phyloP scores from a whole-genome alignment of 2,888 invertebrate genomes.

The Adineta ricciae region DNA sequence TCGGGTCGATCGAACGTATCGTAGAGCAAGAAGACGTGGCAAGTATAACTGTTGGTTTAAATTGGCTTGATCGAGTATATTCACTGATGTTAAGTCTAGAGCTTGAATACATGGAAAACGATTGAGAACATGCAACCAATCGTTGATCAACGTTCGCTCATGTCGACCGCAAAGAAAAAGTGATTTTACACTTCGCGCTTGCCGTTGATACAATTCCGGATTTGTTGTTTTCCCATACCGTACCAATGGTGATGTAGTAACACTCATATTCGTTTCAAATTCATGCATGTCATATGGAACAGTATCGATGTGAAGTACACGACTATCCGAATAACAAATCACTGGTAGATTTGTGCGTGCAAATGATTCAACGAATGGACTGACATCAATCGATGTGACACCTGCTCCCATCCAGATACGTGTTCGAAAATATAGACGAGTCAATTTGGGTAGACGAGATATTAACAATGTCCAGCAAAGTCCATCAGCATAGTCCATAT shows the following conservation, averaged over 20 bases:
- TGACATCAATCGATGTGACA: not conserved
- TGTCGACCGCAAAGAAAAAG: not conserved
- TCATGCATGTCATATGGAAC: not conserved
- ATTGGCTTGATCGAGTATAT: not conserved
- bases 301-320: not conserved
- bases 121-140: not conserved
- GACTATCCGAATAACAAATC: not conserved
- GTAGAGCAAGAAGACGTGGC: not conserved
- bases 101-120: not conserved
- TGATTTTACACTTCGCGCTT: not conserved
- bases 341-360: not conserved
- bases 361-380: not conserved
- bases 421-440: not conserved
- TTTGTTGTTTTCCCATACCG: not conserved
- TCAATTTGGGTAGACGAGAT: not conserved
- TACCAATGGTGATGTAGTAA: not conserved
- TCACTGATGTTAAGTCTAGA: not conserved
- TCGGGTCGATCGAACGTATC: not conserved
- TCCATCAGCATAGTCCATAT: not conserved
- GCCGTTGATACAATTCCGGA: not conserved
- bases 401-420: not conserved
- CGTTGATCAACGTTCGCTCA: not conserved
- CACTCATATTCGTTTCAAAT: not conserved
- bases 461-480: not conserved
- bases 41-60: not conserved